These are phyloP conservation scores for Brenthis hecate DNA, from an alignment of 2,888 invertebrate genomes.

Conservation along the genomic window DNA sequence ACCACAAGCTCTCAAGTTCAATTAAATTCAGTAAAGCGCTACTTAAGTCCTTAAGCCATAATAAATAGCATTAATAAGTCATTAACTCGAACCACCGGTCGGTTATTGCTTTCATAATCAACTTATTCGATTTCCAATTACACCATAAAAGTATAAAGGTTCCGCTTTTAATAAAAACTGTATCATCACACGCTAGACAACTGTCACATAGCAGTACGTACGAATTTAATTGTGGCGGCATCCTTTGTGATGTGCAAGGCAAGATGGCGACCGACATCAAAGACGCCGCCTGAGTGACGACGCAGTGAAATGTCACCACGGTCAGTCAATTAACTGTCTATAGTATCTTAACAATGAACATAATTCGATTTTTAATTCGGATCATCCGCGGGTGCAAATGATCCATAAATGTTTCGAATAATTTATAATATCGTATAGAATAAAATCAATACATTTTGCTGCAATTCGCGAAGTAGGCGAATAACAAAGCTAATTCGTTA, in stretches of 20 bases:
- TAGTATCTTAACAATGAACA: constrained; percentile 28
- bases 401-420: constrained; percentile 9
- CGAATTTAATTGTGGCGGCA: constrained; percentile 76
- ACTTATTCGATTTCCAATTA: constrained; percentile 51
- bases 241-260: constrained; percentile 65
- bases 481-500: constrained; percentile 76
- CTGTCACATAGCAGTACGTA: constrained; percentile 77
- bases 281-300: constrained; percentile 67
- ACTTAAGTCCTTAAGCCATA: constrained; percentile 15
- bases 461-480: constrained; percentile 43
- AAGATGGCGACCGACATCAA: constrained; percentile 67
- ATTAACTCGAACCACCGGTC: constrained; percentile 25
- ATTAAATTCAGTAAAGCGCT: constrained; percentile 18
- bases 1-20: constrained; percentile 17
- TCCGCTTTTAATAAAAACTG: constrained; percentile 51
- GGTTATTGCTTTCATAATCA: constrained; percentile 41
- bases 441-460: constrained; percentile 25
- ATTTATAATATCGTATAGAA: constrained; percentile 27
- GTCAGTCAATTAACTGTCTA: constrained; percentile 71
- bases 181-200: constrained; percentile 64
- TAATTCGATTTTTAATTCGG: constrained; percentile 30
- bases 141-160: constrained; percentile 50
- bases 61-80: constrained; percentile 27
- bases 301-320: constrained; percentile 78
- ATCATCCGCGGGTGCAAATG: constrained; percentile 3